Conservation (phyloP, 2,113 vertebrate species). For the Mustela lutreola region DNA sequence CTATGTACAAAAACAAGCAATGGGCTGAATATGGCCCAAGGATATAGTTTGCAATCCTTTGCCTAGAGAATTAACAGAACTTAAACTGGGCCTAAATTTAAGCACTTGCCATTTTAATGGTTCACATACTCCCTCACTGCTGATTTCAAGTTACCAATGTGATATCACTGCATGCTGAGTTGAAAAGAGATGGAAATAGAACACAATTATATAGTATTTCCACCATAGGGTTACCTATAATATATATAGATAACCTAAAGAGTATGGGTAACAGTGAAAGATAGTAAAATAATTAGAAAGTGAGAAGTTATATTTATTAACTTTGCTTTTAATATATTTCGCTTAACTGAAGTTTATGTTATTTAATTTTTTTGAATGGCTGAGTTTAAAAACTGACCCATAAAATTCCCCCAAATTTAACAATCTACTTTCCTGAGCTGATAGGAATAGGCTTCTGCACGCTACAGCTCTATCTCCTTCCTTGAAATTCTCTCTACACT, state of each 20-base stretch:
- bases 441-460: not conserved
- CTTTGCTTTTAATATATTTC: not conserved
- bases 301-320: not conserved
- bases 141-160: not conserved
- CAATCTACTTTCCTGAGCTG: not conserved
- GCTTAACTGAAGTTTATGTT: not conserved
- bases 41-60: not conserved
- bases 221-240: not conserved
- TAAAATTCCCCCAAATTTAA: not conserved
- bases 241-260: not conserved
- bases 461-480: not conserved
- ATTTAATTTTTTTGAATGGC: not conserved
- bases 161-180: not conserved
- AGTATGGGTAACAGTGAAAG: not conserved
- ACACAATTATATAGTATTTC: not conserved
- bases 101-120: not conserved
- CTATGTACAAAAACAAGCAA: not conserved
- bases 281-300: conserved; percentile 13
- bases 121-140: not conserved
- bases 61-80: not conserved
- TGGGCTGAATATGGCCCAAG: not conserved
- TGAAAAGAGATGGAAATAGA: not conserved
- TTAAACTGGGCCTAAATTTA: not conserved
- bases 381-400: not conserved
- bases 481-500: not conserved